phyloP scores from a whole-genome alignment of 2,797 vertebrate species.

The Cryptoprocta ferox region DNA sequence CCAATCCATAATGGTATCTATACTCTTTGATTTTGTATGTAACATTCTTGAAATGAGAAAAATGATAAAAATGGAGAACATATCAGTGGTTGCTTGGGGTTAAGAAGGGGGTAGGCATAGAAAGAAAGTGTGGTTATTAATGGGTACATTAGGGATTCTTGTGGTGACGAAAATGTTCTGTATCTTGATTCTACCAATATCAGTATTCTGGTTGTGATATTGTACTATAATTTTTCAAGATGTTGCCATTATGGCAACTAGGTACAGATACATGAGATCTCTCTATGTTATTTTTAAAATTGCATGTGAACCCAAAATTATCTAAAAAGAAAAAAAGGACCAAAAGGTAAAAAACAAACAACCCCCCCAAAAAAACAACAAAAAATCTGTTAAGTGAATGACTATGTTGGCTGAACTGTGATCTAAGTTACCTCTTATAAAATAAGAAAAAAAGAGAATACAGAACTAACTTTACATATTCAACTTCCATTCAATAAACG shows the following conservation, averaged over 20 bases:
- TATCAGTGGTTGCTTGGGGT: not conserved
- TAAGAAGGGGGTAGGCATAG: not conserved
- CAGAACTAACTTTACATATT: not conserved
- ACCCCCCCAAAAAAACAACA: not conserved
- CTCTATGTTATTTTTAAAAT: not conserved
- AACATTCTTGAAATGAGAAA: not conserved
- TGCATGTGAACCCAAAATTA: not conserved
- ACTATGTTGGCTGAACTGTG: not conserved
- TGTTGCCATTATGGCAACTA: not conserved
- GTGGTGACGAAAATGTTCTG: not conserved
- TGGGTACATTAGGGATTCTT: not conserved
- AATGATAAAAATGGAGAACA: not conserved
- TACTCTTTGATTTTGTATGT: not conserved
- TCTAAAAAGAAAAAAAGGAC: not conserved
- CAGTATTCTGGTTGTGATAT: not conserved
- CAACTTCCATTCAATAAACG: not conserved
- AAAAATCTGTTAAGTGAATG: not conserved
- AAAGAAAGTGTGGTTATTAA: not conserved
- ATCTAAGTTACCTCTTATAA: not conserved
- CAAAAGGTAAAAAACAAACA: not conserved
- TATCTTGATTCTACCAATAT: not conserved
- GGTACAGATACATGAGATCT: not conserved
- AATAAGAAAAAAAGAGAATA: not conserved
- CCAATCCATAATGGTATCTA: not conserved
- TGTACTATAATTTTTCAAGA: not conserved